Base-by-base conservation (phyloP, 2,888 invertebrate genomes). In the Mantis religiosa region DNA sequence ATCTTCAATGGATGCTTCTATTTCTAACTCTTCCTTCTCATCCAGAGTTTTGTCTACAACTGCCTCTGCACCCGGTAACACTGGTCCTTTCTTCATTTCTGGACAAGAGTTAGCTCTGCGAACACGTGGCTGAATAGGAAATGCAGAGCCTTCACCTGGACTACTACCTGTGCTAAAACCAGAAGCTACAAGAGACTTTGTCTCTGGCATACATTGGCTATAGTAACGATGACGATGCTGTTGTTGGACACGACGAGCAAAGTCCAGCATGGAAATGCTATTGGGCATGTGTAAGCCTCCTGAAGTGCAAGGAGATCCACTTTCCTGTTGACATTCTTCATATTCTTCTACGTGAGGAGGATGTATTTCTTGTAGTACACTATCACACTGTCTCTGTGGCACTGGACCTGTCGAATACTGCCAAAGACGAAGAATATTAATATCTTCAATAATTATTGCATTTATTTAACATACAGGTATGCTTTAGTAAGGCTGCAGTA, bases 91-190 rank as follows among this genome's bases (percentile, higher is more conserved):
- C 91, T 94, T 94, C 91, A 96, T 94, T 90, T 96, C 95, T 0
- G 96, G 95, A 91, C 96, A 96, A 3, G 96, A 96, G 91, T 95
- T 95, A n/a, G 95, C 94, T 89, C 96, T 94, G 47, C 95, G 94
- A 85, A 95, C 94, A 91, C 94, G 91, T 89, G 89, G 91, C 91
- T 85, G 91, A 71, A 27, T 91, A n/a, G 91, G 88, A 54, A 89
- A 88, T 30, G 71, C 85, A 3, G 88, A 87, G 9, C 93, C 92
- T 89, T 93, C 93, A 87, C 93, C 93, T 14, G 94, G 94, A 91
- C 94, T 94, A 90, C 94, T 94, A 83, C 93, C 94, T 25, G 93
- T 93, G 90, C 90, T 90, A 30, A 89, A 89, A 20, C 87, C 87
- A 25, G 71, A 91, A 90, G 84, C 82, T 28, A 88, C 88, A 34